Evolutionary conservation across 2,113 vertebrate genomes (phyloP).

Genomic region (Ursus arctos): DNA sequence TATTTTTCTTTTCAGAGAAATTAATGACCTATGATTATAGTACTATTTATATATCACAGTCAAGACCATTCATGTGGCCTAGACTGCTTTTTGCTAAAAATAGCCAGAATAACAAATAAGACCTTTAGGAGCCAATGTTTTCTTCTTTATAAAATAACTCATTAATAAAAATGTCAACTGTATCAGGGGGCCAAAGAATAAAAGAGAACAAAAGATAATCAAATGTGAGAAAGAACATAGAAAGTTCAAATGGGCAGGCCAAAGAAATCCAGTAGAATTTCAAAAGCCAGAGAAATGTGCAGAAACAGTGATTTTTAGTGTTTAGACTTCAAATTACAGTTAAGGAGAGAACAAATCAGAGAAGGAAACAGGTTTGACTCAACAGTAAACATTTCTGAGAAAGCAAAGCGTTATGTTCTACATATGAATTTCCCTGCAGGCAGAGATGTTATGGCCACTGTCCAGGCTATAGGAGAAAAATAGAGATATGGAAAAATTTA

Average conservation of each 20-base stretch:
- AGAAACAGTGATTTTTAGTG: neutral
- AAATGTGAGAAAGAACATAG: neutral
- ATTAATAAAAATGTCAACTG: conserved; percentile 26
- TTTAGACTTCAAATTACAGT: neutral
- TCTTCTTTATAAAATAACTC: conserved; percentile 11
- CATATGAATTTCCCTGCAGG: neutral
- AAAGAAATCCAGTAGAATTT: neutral
- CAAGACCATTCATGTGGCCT: neutral
- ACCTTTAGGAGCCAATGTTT: neutral
- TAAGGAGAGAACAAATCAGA: neutral
- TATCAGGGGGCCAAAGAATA: neutral
- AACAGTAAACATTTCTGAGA: neutral
- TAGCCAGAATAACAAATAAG: neutral
- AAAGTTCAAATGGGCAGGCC: neutral
- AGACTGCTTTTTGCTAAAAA: conserved; percentile 8
- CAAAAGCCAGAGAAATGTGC: neutral
- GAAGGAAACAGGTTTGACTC: neutral
- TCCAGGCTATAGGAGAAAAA: neutral
- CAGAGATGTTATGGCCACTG: neutral
- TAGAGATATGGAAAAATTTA: neutral
- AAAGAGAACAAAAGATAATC: neutral
- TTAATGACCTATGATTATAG: neutral
- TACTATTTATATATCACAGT: neutral
- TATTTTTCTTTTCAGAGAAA: conserved; percentile 46
- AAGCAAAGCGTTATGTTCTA: neutral